These are phyloP conservation scores for Cladorhizidae sp. DNA, from an alignment of 37 sponge, comb jelly and placozoan genomes.

Conservation along the genomic window DNA sequence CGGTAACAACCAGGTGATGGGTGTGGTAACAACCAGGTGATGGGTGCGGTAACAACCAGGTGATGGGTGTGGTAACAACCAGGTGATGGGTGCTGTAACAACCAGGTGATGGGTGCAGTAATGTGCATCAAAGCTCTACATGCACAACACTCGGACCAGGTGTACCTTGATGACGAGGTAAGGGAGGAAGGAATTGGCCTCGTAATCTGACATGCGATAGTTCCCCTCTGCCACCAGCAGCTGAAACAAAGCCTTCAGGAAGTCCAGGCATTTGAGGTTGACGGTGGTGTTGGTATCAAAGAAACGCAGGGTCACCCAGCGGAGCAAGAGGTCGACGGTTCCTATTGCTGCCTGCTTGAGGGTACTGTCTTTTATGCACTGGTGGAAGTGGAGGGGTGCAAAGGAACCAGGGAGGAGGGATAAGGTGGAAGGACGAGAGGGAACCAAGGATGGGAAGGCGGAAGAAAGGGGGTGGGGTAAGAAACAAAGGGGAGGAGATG, in stretches of 20 bases:
- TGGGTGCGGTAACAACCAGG: no score
- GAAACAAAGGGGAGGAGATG: background rate
- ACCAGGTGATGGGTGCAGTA: no score
- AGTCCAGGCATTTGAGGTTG: constrained; percentile 85
- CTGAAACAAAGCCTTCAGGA: constrained; percentile 61
- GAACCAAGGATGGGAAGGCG: background rate
- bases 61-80: no score
- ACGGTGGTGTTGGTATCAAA: constrained; percentile 91
- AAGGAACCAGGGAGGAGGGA: constrained; percentile 1
- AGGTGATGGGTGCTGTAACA: no score
- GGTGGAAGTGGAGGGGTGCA: background rate
- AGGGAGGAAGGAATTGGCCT: constrained; percentile 83
- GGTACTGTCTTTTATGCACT: constrained; percentile 28
- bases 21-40: no score
- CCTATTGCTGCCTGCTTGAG: constrained; percentile 60
- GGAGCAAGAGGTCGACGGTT: constrained; percentile 74
- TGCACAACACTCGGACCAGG: no score
- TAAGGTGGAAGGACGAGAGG: background rate
- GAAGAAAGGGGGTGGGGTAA: background rate
- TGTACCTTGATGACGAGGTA: constrained; percentile 78
- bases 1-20: no score
- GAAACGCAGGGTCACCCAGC: constrained; percentile 85
- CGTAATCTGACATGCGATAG: constrained; percentile 79
- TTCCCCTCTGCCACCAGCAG: constrained; percentile 35
- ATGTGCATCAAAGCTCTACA: no score